Conservation (phyloP, 2,797 vertebrate genomes). For the Sphenopsis melanotis region DNA sequence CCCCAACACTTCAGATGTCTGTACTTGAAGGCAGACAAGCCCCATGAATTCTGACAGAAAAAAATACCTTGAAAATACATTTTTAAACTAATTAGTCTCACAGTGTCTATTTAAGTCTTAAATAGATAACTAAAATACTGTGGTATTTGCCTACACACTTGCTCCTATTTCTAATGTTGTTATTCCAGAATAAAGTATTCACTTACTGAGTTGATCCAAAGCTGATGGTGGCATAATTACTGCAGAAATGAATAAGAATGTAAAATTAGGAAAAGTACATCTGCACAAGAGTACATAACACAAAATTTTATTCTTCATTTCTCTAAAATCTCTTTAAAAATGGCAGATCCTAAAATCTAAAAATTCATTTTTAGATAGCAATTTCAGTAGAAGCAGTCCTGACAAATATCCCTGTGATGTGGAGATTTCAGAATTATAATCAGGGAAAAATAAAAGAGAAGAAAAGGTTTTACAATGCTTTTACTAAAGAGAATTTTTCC, state of each 20-base stretch:
- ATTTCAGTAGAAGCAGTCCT: not conserved
- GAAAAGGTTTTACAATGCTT: not conserved
- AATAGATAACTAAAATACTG: not conserved
- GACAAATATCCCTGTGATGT: not conserved
- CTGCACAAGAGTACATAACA: not conserved
- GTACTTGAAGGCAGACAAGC: not conserved
- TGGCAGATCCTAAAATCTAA: not conserved
- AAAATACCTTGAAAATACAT: not conserved
- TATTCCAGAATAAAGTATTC: not conserved
- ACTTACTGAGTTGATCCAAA: constrained; percentile 98
- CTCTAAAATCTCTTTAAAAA: not conserved
- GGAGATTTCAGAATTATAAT: not conserved
- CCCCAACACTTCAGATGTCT: not conserved
- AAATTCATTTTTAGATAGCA: not conserved
- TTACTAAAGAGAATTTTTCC: not conserved
- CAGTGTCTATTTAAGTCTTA: not conserved
- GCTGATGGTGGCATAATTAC: constrained; percentile 99
- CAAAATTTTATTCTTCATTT: not conserved
- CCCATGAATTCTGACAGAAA: not conserved
- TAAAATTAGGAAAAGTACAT: not conserved
- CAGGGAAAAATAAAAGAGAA: not conserved
- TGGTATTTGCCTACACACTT: not conserved
- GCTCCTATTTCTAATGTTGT: not conserved
- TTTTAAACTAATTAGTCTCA: not conserved
- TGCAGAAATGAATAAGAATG: constrained; percentile 67